A percentile compares a stretch with the other conserved stretches of the same genome.
Evolutionary conservation across 1,140 invertebrate species (phyloP).

Genomic region (Colletes latitarsis): DNA sequence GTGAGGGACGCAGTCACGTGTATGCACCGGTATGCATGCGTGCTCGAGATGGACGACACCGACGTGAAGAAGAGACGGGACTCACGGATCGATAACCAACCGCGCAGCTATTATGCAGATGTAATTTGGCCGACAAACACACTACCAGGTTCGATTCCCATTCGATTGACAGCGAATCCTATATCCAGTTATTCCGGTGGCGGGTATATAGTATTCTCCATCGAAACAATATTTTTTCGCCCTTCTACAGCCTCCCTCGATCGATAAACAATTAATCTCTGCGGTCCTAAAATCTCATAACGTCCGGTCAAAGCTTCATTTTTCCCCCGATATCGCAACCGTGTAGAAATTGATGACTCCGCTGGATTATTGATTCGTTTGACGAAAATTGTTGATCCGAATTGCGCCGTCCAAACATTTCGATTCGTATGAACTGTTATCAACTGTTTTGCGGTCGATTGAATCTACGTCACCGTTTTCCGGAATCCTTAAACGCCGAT

Average conservation of each 20-base stretch:
- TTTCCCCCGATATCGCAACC: not conserved
- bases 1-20: not conserved
- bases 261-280: conserved; percentile 64
- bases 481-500: too few species aligned
- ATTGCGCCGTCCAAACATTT: not conserved
- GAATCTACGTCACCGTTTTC: too few species aligned
- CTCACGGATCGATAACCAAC: conserved; percentile 72
- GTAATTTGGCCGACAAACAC: conserved; percentile 75
- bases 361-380: conserved; percentile 4
- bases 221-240: not conserved
- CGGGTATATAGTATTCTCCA: conserved; percentile 34
- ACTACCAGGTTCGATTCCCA: conserved; percentile 67
- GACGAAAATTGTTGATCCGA: not conserved
- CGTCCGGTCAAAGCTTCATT: conserved; percentile 10
- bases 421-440: too few species aligned
- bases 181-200: conserved; percentile 58
- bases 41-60: conserved; percentile 63
- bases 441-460: too few species aligned
- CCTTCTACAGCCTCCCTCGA: conserved; percentile 20
- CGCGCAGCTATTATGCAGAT: conserved; percentile 75
- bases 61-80: conserved; percentile 70
- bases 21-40: conserved; percentile 38
- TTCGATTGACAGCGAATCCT: conserved; percentile 59
- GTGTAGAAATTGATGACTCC: conserved; percentile 11
- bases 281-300: conserved; percentile 55